Conservation (phyloP, 2,888 invertebrate species). For the Macaria notata region DNA sequence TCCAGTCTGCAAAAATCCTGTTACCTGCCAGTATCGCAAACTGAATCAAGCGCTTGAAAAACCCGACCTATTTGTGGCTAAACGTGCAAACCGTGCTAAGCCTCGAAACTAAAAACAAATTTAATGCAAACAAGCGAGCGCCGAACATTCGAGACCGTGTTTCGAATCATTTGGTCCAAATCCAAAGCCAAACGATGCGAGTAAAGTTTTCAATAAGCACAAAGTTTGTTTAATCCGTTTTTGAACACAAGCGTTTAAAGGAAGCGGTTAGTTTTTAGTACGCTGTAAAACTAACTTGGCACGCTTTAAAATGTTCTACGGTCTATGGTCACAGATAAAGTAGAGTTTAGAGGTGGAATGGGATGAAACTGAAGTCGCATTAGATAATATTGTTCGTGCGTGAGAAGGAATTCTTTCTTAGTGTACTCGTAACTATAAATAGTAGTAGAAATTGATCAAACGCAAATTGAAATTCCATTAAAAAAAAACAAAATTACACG, state of each 20-base stretch:
- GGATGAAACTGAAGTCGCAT: too few relatives aligned
- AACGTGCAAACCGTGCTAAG: neutral
- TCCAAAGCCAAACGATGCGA: slow-evolving; percentile 24
- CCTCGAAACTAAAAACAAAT: slow-evolving; percentile 3
- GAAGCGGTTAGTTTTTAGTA: slow-evolving; percentile 44
- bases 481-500: too few relatives aligned
- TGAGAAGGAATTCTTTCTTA: too few relatives aligned
- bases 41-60: too few relatives aligned
- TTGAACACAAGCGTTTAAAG: slow-evolving; percentile 31
- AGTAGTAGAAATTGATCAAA: too few relatives aligned
- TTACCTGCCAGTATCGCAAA: too few relatives aligned
- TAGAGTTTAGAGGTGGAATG: too few relatives aligned
- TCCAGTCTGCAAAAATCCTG: too few relatives aligned
- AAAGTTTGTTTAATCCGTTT: slow-evolving; percentile 25
- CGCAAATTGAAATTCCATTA: too few relatives aligned
- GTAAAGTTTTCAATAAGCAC: slow-evolving; percentile 31
- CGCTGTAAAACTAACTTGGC: slow-evolving; percentile 43
- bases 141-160: neutral
- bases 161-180: slow-evolving; percentile 23
- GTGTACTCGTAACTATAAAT: too few relatives aligned
- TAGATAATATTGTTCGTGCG: too few relatives aligned
- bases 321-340: neutral
- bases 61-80: neutral
- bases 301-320: slow-evolving; percentile 35
- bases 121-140: slow-evolving; percentile 1